Evolutionary conservation across 2,113 vertebrate species (phyloP).

Genomic region (Myotis brandtii): DNA sequence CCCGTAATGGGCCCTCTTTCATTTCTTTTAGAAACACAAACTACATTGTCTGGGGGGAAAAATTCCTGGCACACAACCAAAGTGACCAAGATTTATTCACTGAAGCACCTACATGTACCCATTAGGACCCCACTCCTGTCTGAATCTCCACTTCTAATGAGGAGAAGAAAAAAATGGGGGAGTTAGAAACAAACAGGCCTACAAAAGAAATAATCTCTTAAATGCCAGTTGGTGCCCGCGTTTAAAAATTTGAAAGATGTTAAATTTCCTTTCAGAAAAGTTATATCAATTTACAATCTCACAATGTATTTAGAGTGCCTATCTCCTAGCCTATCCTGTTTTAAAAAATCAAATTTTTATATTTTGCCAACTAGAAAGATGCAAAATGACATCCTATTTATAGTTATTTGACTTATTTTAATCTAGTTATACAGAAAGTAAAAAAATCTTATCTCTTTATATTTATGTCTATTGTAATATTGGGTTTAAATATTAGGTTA

Average conservation of each 20-base stretch:
- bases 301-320: background rate
- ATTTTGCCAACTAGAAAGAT: constrained; percentile 9
- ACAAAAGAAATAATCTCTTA: background rate
- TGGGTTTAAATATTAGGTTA: constrained; percentile 19
- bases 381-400: background rate
- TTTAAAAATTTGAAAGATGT: background rate
- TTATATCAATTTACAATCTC: background rate
- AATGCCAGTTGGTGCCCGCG: background rate
- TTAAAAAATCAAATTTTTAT: constrained; percentile 23
- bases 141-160: background rate
- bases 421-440: background rate
- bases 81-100: background rate
- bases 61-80: background rate
- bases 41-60: background rate
- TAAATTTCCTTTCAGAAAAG: background rate
- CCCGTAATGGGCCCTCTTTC: background rate
- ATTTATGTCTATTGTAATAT: background rate
- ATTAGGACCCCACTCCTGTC: background rate
- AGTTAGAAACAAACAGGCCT: background rate
- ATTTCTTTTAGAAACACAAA: constrained; percentile 16
- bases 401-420: constrained; percentile 27
- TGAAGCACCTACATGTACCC: background rate
- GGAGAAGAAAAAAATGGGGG: background rate
- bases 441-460: background rate
- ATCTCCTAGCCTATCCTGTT: background rate